phyloP scores from a whole-genome alignment of 1,140 invertebrate genomes.

The Bradynema listronoti region DNA sequence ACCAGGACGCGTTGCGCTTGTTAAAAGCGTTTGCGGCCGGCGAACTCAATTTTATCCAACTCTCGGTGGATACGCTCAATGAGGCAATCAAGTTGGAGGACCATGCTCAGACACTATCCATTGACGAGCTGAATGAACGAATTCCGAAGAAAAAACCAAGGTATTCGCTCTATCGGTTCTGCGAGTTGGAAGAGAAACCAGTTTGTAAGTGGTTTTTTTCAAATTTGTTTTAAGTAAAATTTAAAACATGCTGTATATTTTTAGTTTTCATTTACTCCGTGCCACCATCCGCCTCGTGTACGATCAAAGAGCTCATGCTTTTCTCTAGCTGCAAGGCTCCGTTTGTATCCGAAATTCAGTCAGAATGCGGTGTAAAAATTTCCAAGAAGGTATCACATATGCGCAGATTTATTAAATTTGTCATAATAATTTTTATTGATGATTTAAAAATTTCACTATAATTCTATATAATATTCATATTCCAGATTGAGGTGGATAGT shows the following conservation, averaged over 20 bases:
- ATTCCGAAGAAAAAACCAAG: constrained; percentile 53
- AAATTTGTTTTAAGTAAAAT: neutral
- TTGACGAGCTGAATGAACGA: constrained; percentile 31
- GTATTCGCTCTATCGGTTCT: constrained; percentile 51
- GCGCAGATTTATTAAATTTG: neutral
- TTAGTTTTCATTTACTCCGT: constrained; percentile 56
- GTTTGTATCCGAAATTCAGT: constrained; percentile 44
- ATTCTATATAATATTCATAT: too few species aligned
- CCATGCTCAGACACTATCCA: constrained; percentile 23
- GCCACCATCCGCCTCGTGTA: constrained; percentile 50
- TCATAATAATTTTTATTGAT: constrained; percentile 11
- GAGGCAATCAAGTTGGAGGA: constrained; percentile 56
- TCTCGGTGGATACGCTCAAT: constrained; percentile 51
- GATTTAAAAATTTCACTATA: neutral
- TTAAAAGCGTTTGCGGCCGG: constrained; percentile 63
- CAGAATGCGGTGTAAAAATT: constrained; percentile 44
- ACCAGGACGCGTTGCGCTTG: constrained; percentile 70
- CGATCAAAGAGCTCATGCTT: constrained; percentile 57
- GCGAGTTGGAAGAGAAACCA: constrained; percentile 31
- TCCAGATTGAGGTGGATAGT: constrained; percentile 57
- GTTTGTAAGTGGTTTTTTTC: constrained; percentile 36
- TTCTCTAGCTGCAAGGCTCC: constrained; percentile 55
- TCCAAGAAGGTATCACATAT: constrained; percentile 49
- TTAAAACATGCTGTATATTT: constrained; percentile 14
- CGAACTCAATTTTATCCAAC: constrained; percentile 65